Percentiles rank a stretch among this genome's conserved stretches.
These are phyloP conservation scores for Gymnodraco acuticeps DNA, from an alignment of 2,797 vertebrate genomes.

Conservation along the genomic window DNA sequence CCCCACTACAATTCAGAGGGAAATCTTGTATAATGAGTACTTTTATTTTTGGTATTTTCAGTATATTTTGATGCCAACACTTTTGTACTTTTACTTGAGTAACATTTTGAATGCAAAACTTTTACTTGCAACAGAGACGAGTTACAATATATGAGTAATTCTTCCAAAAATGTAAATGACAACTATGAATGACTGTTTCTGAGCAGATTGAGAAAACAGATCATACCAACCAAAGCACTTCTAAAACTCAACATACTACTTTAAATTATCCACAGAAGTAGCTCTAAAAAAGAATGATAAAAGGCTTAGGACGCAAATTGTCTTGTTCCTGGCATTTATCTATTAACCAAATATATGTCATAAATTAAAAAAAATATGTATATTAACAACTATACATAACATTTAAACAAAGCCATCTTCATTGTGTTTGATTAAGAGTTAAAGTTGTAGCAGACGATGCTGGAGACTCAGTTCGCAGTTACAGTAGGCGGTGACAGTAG, in stretches of 20 bases:
- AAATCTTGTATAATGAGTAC: no score
- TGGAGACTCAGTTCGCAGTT: constrained; percentile 1
- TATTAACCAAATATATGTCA: not conserved
- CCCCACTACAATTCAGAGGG: no score
- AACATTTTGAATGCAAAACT: no score
- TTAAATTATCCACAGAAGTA: not conserved
- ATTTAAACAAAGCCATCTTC: not conserved
- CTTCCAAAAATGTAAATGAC: no score
- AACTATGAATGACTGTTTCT: not conserved
- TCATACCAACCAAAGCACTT: not conserved
- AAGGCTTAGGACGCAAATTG: not conserved
- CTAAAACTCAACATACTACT: not conserved
- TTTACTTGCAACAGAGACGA: no score
- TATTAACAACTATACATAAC: no score
- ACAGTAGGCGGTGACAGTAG: constrained; percentile 44
- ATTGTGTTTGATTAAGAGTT: not conserved
- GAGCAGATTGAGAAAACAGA: not conserved
- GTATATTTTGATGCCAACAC: no score
- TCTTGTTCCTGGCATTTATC: not conserved
- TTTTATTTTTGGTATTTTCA: no score
- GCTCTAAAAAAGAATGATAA: not conserved
- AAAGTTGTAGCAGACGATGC: not conserved
- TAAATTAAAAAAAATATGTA: not conserved
- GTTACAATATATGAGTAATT: no score
- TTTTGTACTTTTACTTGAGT: no score